Conservation (phyloP, 2,888 invertebrate genomes). For the Drosophila longiperda region DNA sequence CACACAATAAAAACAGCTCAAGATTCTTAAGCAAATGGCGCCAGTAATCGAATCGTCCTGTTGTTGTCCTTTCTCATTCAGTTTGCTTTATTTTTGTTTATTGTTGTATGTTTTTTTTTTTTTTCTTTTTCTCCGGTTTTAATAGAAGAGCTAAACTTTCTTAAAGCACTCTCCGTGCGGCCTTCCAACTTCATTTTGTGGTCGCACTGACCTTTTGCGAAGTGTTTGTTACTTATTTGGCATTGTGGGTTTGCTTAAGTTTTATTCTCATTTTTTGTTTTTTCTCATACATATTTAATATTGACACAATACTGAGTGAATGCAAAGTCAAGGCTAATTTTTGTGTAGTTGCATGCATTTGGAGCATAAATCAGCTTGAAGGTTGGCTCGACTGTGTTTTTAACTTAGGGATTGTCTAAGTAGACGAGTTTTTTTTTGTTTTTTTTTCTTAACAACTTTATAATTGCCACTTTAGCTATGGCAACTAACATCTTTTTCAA, state of each 20-base stretch:
- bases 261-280: neutral
- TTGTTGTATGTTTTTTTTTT: neutral
- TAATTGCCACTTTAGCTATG: slow-evolving; percentile 72
- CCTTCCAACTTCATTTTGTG: slow-evolving; percentile 43
- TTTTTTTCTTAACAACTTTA: slow-evolving; percentile 65
- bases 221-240: neutral
- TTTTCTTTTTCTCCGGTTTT: neutral
- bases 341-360: slow-evolving; percentile 68
- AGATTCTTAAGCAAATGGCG: slow-evolving; percentile 51
- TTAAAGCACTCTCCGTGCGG: slow-evolving; percentile 28
- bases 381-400: slow-evolving; percentile 16
- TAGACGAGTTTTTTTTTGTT: slow-evolving; percentile 59
- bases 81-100: neutral
- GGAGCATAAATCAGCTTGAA: slow-evolving; percentile 71
- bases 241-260: neutral
- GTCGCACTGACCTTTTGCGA: slow-evolving; percentile 28
- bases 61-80: neutral
- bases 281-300: slow-evolving; percentile 71
- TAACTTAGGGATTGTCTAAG: slow-evolving; percentile 29
- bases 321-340: slow-evolving; percentile 78
- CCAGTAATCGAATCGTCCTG: slow-evolving; percentile 48
- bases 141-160: slow-evolving; percentile 17
- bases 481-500: slow-evolving; percentile 29
- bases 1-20: slow-evolving; percentile 27
- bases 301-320: slow-evolving; percentile 59